phyloP scores from a whole-genome alignment of 2,888 invertebrate genomes.

The Invenusta paracnida region DNA sequence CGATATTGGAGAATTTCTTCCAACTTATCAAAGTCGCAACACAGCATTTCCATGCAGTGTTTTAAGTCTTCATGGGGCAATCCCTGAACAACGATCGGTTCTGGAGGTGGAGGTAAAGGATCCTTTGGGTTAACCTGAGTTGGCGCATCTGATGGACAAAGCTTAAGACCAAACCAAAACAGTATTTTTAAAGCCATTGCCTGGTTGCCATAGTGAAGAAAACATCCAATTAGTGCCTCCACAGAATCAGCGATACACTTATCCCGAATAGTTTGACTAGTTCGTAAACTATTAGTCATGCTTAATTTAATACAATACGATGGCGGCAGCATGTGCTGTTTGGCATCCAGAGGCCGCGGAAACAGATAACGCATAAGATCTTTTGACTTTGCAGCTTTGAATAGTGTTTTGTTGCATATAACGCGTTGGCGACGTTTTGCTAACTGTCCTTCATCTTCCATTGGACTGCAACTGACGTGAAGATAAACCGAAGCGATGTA shows the following conservation, averaged over 20 bases:
- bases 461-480: conserved; percentile 70
- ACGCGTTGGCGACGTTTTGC: conserved; percentile 80
- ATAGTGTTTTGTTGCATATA: conserved; percentile 86
- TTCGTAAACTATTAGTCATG: neutral
- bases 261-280: conserved; percentile 65
- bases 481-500: conserved; percentile 95
- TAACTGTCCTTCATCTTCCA: conserved; percentile 91
- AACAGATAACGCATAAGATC: conserved; percentile 63
- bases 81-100: conserved; percentile 16
- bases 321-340: conserved; percentile 97
- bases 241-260: conserved; percentile 97
- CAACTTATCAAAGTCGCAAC: conserved; percentile 72
- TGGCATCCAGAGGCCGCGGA: conserved; percentile 74
- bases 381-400: conserved; percentile 81
- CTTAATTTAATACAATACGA: conserved; percentile 71
- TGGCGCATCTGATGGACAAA: neutral
- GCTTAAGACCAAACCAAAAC: conserved; percentile 85
- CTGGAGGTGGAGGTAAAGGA: conserved; percentile 51
- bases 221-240: conserved; percentile 74
- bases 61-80: conserved; percentile 48
- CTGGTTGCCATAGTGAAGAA: conserved; percentile 87
- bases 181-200: conserved; percentile 87
- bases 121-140: neutral
- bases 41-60: neutral
- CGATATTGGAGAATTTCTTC: conserved; percentile 72